A percentile compares a stretch with the other conserved stretches of the same genome.
phyloP scores from a whole-genome alignment of 2,113 vertebrate genomes.

The Chloebia gouldiae region DNA sequence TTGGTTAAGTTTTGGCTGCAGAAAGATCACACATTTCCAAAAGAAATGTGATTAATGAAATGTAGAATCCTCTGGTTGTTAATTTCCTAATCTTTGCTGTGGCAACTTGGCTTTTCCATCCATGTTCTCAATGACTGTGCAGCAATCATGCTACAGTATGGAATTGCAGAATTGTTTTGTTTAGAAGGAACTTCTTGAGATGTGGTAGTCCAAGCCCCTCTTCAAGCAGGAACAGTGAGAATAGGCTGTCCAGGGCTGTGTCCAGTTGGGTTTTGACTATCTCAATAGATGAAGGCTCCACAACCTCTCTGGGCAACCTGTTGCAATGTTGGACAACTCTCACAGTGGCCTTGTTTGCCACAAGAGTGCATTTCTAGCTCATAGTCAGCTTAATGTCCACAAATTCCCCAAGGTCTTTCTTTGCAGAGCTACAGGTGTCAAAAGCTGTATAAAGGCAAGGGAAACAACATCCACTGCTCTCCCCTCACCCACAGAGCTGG shows the following conservation, averaged over 20 bases:
- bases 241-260: neutral
- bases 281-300: neutral
- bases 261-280: neutral
- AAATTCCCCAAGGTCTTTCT: neutral
- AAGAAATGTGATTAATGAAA: neutral
- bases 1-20: neutral
- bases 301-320: neutral
- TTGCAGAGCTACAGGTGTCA: neutral
- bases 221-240: neutral
- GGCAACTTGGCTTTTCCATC: neutral
- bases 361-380: neutral
- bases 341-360: neutral
- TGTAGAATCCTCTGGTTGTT: neutral
- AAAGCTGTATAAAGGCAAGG: neutral
- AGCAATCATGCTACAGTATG: neutral
- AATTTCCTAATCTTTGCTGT: neutral
- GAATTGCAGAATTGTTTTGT: neutral
- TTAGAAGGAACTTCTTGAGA: neutral
- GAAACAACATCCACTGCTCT: neutral
- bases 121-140: neutral
- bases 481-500: neutral
- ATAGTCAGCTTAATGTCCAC: neutral
- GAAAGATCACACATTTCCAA: neutral
- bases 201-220: neutral
- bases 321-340: neutral